These are phyloP conservation scores for Paguma larvata DNA, from an alignment of 2,797 vertebrate species.

Conservation along the genomic window DNA sequence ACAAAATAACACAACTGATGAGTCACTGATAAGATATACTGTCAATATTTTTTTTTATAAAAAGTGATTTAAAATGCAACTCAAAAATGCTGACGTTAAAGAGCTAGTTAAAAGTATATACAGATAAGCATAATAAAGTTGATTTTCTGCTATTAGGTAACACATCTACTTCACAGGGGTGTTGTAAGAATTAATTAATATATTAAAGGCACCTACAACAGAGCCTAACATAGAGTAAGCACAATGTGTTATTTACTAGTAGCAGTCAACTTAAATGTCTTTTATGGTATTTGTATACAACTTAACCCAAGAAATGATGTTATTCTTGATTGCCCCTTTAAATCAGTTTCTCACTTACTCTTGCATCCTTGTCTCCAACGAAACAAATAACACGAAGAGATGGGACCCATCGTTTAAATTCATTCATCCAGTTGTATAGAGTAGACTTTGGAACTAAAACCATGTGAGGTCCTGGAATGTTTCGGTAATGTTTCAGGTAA, in stretches of 20 bases:
- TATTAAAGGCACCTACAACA: conserved; percentile 5
- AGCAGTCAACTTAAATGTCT: conserved; percentile 11
- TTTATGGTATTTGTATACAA: conserved; percentile 14
- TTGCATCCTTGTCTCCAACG: conserved; percentile 92
- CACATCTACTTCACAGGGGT: conserved; percentile 17
- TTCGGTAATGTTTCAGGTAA: conserved; percentile 94
- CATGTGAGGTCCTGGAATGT: conserved; percentile 95
- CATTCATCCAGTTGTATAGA: conserved; percentile 95
- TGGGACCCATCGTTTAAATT: conserved; percentile 95
- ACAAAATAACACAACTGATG: conserved; percentile 24
- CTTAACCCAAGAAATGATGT: conserved; percentile 40
- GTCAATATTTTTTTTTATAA: conserved; percentile 17
- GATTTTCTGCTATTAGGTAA: conserved; percentile 29
- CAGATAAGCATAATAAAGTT: background rate
- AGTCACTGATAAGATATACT: background rate
- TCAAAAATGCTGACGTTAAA: conserved; percentile 51
- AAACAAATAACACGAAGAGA: conserved; percentile 93
- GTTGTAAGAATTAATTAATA: conserved; percentile 35
- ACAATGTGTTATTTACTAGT: conserved; percentile 32
- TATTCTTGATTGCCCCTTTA: conserved; percentile 48
- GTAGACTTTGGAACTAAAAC: conserved; percentile 95
- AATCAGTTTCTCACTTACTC: conserved; percentile 88
- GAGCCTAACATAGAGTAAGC: background rate
- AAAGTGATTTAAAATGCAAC: conserved; percentile 41
- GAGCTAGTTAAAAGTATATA: background rate